Percentiles rank a stretch among this genome's conserved stretches.
These are phyloP conservation scores for Burhinus bistriatus DNA, from an alignment of 2,113 vertebrate species.

Conservation along the genomic window DNA sequence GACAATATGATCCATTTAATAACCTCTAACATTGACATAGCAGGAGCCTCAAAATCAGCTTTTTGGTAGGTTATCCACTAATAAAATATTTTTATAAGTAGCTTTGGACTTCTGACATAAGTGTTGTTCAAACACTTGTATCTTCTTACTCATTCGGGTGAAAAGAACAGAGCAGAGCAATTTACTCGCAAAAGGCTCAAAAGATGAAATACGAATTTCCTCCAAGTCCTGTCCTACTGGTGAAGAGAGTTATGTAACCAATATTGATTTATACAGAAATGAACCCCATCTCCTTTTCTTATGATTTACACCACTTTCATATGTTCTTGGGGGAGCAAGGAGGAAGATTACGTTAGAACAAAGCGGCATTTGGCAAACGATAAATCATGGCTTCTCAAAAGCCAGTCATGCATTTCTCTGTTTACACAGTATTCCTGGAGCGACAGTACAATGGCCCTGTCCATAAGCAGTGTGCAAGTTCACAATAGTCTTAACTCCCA, in stretches of 20 bases:
- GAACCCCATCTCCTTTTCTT: not conserved
- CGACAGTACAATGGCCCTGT: not conserved
- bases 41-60: not conserved
- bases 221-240: not conserved
- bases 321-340: not conserved
- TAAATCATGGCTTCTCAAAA: not conserved
- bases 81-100: not conserved
- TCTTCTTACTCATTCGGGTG: not conserved
- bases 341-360: not conserved
- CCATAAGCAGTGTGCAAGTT: not conserved
- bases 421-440: slow-evolving; percentile 6
- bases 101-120: not conserved
- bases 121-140: not conserved
- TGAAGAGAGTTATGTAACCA: not conserved
- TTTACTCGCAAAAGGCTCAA: not conserved
- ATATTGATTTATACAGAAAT: not conserved
- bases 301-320: not conserved
- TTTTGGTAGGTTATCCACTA: not conserved
- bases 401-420: not conserved
- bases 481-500: not conserved
- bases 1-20: not conserved
- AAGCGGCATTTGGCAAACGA: not conserved
- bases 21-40: not conserved
- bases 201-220: not conserved
- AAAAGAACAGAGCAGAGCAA: not conserved